phyloP scores from a whole-genome alignment of 2,888 invertebrate genomes.

The Eurytoma californica region DNA sequence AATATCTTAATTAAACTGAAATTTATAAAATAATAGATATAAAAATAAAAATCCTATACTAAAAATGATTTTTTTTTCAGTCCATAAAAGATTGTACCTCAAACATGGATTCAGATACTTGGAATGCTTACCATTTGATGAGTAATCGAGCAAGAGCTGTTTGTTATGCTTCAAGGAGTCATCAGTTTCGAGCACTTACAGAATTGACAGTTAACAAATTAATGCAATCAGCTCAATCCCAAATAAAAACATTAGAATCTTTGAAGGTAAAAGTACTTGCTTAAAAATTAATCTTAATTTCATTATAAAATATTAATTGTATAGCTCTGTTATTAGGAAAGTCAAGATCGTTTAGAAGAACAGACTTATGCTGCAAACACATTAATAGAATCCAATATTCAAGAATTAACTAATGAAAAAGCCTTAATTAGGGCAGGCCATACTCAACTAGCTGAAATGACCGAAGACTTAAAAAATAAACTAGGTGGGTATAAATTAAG shows the following conservation, averaged over 20 bases:
- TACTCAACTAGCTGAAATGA: slow-evolving; percentile 77
- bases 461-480: slow-evolving; percentile 77
- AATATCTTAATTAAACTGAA: slow-evolving; percentile 3
- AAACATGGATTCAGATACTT: slow-evolving; percentile 81
- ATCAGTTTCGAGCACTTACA: slow-evolving; percentile 80
- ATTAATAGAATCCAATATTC: slow-evolving; percentile 77
- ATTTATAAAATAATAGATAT: neutral
- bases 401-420: slow-evolving; percentile 78
- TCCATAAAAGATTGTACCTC: slow-evolving; percentile 80
- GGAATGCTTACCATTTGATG: slow-evolving; percentile 84
- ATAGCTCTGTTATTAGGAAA: slow-evolving; percentile 65
- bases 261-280: slow-evolving; percentile 71
- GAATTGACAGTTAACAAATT: slow-evolving; percentile 81
- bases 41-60: slow-evolving; percentile 4
- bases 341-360: slow-evolving; percentile 75
- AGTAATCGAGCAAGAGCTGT: slow-evolving; percentile 82
- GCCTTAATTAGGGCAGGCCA: slow-evolving; percentile 79
- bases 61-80: slow-evolving; percentile 68
- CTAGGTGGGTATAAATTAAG: slow-evolving; percentile 72
- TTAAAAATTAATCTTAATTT: slow-evolving; percentile 6
- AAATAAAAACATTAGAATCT: slow-evolving; percentile 74
- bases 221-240: slow-evolving; percentile 77
- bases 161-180: slow-evolving; percentile 80
- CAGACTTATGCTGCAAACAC: slow-evolving; percentile 76
- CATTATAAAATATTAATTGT: neutral